A percentile compares a stretch with the other conserved stretches of the same genome.
Conservation (phyloP, 2,888 invertebrate genomes). For the Agrotis clavis region DNA sequence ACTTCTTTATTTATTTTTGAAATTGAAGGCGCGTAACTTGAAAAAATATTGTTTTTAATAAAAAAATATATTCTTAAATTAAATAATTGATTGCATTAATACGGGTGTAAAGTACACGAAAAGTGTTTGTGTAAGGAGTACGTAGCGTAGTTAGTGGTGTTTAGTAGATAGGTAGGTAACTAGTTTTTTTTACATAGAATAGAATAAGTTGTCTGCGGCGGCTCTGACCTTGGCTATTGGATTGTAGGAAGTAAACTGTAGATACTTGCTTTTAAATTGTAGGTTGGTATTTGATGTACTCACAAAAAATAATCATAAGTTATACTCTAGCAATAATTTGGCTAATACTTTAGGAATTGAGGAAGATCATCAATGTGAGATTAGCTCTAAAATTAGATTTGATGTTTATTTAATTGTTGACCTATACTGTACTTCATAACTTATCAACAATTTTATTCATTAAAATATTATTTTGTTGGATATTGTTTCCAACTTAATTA, state of each 20-base stretch:
- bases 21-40: conserved; percentile 86
- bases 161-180: conserved; percentile 81
- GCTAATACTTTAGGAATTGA: conserved; percentile 63
- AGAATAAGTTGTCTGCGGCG: conserved; percentile 88
- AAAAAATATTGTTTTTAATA: conserved; percentile 69
- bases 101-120: conserved; percentile 28
- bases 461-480: neutral
- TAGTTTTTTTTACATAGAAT: conserved; percentile 85
- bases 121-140: conserved; percentile 38
- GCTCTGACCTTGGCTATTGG: conserved; percentile 89
- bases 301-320: conserved; percentile 87
- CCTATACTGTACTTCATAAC: neutral
- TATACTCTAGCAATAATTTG: conserved; percentile 71
- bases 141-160: conserved; percentile 61
- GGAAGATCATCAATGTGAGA: conserved; percentile 42
- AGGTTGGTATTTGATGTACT: conserved; percentile 90
- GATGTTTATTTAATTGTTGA: conserved; percentile 41
- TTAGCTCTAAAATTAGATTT: conserved; percentile 40
- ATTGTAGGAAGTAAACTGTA: conserved; percentile 91
- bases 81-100: conserved; percentile 8
- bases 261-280: conserved; percentile 90
- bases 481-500: neutral
- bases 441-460: neutral
- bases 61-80: conserved; percentile 22
- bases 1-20: conserved; percentile 81